Evolutionary conservation across 2,888 invertebrate species (phyloP).

Genomic region (Dasypolia templi): DNA sequence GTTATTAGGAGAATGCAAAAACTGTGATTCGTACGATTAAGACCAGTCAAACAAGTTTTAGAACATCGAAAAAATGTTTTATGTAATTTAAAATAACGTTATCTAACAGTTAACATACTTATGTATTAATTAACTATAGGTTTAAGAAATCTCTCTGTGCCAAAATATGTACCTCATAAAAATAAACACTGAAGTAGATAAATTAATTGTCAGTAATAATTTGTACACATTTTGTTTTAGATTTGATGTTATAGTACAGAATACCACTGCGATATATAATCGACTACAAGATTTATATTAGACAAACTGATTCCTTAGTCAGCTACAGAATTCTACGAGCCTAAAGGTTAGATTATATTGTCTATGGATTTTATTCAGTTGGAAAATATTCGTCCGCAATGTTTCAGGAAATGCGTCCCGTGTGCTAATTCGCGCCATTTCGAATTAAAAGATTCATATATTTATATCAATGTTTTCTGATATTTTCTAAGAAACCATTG

Average conservation of each 20-base stretch:
- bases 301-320: conserved; percentile 44
- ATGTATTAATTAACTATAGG: conserved; percentile 87
- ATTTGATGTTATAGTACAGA: conserved; percentile 68
- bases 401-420: conserved; percentile 34
- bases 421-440: conserved; percentile 34
- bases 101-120: conserved; percentile 84
- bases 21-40: conserved; percentile 90
- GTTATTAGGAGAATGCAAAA: conserved; percentile 89
- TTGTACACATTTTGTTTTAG: conserved; percentile 82
- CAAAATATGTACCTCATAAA: conserved; percentile 95
- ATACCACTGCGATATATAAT: conserved; percentile 48
- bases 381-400: conserved; percentile 68
- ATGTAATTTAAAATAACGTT: conserved; percentile 85
- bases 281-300: conserved; percentile 44
- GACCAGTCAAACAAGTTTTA: conserved; percentile 90
- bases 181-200: conserved; percentile 89
- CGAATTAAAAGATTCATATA: conserved; percentile 39
- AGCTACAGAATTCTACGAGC: conserved; percentile 42
- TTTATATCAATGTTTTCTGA: conserved; percentile 41
- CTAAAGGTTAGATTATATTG: conserved; percentile 55
- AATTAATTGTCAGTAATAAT: conserved; percentile 83
- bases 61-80: conserved; percentile 90
- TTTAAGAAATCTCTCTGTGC: conserved; percentile 93
- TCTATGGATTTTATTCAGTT: conserved; percentile 41
- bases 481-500: conserved; percentile 20